Conservation (phyloP, 1,140 invertebrate species). For the Pseudoatta argentina region DNA sequence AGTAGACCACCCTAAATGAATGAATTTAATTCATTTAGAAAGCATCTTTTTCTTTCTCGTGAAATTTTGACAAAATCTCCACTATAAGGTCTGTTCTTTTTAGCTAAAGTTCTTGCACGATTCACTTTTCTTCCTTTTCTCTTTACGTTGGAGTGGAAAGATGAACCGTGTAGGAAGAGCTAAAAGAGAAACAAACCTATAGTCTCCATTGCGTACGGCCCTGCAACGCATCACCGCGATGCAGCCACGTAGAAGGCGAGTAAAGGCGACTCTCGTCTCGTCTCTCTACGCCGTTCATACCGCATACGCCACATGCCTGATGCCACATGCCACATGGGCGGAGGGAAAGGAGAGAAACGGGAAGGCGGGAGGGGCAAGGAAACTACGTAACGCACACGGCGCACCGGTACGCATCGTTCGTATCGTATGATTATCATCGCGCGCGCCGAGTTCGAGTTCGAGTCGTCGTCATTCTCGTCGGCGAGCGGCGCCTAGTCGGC, state of each 20-base stretch:
- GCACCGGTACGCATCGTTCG: slow-evolving; percentile 11
- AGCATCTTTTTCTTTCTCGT: too few relatives aligned
- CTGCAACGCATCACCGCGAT: background rate
- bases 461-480: background rate
- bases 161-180: too few relatives aligned
- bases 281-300: background rate
- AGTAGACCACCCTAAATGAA: too few relatives aligned
- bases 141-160: too few relatives aligned
- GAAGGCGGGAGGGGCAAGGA: too few relatives aligned
- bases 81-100: too few relatives aligned
- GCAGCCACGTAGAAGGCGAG: slow-evolving; percentile 33
- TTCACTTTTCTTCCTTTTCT: too few relatives aligned
- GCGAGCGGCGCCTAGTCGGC: slow-evolving; percentile 29
- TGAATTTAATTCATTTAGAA: too few relatives aligned
- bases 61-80: too few relatives aligned
- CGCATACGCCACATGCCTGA: background rate
- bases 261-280: background rate
- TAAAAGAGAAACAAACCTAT: too few relatives aligned
- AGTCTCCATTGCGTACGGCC: background rate
- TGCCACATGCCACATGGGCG: background rate
- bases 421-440: slow-evolving; percentile 22
- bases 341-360: background rate
- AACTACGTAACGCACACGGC: background rate
- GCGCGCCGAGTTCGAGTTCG: background rate
- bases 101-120: too few relatives aligned